Conservation (phyloP, 2,113 vertebrate species). For the Oxygymnocypris stewartii region DNA sequence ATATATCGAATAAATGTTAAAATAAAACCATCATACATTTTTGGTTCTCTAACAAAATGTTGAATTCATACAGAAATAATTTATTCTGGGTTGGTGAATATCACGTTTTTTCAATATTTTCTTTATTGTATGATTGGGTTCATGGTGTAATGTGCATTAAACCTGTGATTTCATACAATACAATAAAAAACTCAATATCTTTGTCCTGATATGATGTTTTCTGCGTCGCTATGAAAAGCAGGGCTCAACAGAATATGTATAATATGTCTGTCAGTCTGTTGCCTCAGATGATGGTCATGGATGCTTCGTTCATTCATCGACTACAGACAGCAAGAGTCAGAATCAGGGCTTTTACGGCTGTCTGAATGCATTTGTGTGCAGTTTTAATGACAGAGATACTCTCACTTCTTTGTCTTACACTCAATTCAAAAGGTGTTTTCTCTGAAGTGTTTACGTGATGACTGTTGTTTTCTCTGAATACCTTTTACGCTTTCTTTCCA, state of each 20-base stretch:
- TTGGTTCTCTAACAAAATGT: background rate
- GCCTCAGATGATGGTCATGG: conserved; percentile 8
- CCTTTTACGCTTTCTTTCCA: background rate
- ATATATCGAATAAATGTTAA: background rate
- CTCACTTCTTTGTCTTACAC: background rate
- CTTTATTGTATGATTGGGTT: background rate
- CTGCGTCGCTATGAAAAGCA: background rate
- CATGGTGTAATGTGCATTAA: background rate
- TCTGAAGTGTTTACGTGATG: background rate
- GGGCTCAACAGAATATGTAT: background rate
- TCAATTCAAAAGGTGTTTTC: background rate
- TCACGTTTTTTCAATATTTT: background rate
- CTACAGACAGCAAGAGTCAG: background rate
- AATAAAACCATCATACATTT: background rate
- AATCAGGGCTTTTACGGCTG: background rate
- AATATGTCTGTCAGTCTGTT: conserved; percentile 8
- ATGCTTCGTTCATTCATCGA: background rate
- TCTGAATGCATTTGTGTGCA: background rate
- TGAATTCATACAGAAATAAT: background rate
- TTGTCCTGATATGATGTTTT: background rate
- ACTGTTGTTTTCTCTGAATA: background rate
- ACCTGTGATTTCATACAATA: background rate
- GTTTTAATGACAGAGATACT: background rate
- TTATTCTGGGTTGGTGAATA: background rate
- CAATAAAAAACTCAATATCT: background rate